phyloP scores from a whole-genome alignment of 2,888 invertebrate genomes.

The Encarsia formosa region DNA sequence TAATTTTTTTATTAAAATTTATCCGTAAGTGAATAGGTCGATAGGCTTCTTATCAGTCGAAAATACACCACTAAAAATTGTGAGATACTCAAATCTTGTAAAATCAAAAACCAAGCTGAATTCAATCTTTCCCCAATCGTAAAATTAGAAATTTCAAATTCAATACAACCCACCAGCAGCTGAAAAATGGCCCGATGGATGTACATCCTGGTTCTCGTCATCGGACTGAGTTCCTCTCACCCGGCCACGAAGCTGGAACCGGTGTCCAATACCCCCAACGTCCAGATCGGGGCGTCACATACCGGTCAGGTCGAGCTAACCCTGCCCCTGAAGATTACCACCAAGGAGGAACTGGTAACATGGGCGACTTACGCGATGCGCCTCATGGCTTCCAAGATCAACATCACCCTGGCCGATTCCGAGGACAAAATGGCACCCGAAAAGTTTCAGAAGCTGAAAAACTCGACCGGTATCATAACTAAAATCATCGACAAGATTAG shows the following conservation, averaged over 20 bases:
- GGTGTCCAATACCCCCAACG: background rate
- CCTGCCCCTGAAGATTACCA: slow-evolving; percentile 38
- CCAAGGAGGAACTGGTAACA: slow-evolving; percentile 40
- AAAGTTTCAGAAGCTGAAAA: slow-evolving; percentile 18
- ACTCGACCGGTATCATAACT: slow-evolving; percentile 11
- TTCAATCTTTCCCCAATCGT: too few relatives aligned
- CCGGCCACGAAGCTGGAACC: slow-evolving; percentile 14
- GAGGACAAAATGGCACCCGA: slow-evolving; percentile 10
- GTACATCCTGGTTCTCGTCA: slow-evolving; percentile 4
- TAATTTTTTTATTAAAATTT: too few relatives aligned
- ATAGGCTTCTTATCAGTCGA: too few relatives aligned
- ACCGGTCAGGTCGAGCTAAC: slow-evolving; percentile 36
- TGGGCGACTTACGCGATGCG: slow-evolving; percentile 46
- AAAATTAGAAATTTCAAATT: too few relatives aligned
- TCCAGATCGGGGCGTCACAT: slow-evolving; percentile 6
- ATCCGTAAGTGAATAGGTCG: too few relatives aligned
- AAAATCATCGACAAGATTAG: slow-evolving; percentile 14
- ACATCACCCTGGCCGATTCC: slow-evolving; percentile 37
- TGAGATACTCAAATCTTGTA: too few relatives aligned
- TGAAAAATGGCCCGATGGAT: slow-evolving; percentile 1
- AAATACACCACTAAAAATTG: too few relatives aligned
- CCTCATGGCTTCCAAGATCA: slow-evolving; percentile 45
- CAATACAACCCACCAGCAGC: background rate
- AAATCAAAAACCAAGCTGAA: too few relatives aligned
- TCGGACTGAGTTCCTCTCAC: slow-evolving; percentile 4